Evolutionary conservation across 2,797 vertebrate species (phyloP).

Genomic region (Scleropages formosus): DNA sequence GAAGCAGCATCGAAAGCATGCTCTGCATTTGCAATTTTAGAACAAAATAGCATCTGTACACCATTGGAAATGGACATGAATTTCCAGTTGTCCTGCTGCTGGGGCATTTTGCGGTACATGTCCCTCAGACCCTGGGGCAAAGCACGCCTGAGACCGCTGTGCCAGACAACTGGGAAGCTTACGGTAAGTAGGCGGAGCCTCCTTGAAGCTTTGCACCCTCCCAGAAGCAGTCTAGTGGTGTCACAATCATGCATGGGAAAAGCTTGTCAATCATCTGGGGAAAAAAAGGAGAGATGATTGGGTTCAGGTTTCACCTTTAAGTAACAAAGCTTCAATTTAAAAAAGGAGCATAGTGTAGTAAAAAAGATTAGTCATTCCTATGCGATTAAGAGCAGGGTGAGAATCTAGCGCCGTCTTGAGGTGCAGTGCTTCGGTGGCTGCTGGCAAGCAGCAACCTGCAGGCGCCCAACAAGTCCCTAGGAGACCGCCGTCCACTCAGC

Average conservation of each 20-base stretch:
- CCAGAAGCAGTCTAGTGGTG: constrained; percentile 98
- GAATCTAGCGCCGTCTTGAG: not conserved
- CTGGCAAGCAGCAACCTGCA: not conserved
- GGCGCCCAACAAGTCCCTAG: not conserved
- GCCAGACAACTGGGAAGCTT: constrained; percentile 61
- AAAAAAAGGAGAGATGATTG: not conserved
- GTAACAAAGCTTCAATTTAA: not conserved
- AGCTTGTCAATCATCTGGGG: constrained; percentile 97
- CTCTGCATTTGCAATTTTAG: not conserved
- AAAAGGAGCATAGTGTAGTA: too few relatives aligned
- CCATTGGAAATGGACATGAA: not conserved
- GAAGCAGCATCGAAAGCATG: not conserved
- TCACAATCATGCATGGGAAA: constrained; percentile 97
- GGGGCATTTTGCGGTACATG: too few relatives aligned
- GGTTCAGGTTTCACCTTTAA: not conserved
- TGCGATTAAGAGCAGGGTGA: too few relatives aligned
- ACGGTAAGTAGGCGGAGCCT: constrained; percentile 96
- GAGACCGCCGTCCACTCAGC: not conserved
- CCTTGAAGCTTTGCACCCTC: constrained; percentile 96
- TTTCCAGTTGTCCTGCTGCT: not conserved
- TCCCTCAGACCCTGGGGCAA: not conserved
- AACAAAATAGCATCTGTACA: not conserved
- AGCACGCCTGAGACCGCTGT: not conserved
- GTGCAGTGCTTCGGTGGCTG: not conserved
- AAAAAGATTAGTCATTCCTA: too few relatives aligned